Conservation (phyloP, 92 coral and sea anemone species). For the Virgularia gustaviana region DNA sequence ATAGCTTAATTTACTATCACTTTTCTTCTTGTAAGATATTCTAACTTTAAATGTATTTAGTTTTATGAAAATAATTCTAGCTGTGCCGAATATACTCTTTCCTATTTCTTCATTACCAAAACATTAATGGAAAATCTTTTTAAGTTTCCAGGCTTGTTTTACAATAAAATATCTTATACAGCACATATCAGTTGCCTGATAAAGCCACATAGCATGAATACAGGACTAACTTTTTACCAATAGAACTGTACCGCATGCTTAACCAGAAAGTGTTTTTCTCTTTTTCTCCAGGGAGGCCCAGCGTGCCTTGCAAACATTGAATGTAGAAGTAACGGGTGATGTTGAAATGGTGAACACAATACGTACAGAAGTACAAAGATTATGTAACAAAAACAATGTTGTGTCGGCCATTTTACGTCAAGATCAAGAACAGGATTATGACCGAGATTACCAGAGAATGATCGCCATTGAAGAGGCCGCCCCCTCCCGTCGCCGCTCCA, state of each 20-base stretch:
- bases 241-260: neutral
- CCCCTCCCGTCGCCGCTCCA: constrained; percentile 22
- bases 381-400: constrained; percentile 68
- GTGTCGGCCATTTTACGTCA: constrained; percentile 78
- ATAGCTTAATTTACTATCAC: neutral
- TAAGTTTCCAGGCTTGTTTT: no score
- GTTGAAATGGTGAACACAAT: constrained; percentile 90
- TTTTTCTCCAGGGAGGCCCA: constrained; percentile 69
- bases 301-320: constrained; percentile 65
- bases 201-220: no score
- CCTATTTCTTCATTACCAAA: no score
- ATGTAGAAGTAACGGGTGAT: constrained; percentile 88
- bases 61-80: no score
- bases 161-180: no score
- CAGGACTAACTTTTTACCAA: no score
- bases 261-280: neutral
- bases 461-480: constrained; percentile 62
- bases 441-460: constrained; percentile 68
- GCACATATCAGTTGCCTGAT: no score
- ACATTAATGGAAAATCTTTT: no score
- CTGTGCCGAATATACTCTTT: no score
- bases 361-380: constrained; percentile 70
- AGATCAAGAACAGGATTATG: constrained; percentile 64
- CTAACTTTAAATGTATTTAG: no score
- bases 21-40: no score